phyloP scores from a whole-genome alignment of 2,888 invertebrate species.

The Polylopha cassiicola region DNA sequence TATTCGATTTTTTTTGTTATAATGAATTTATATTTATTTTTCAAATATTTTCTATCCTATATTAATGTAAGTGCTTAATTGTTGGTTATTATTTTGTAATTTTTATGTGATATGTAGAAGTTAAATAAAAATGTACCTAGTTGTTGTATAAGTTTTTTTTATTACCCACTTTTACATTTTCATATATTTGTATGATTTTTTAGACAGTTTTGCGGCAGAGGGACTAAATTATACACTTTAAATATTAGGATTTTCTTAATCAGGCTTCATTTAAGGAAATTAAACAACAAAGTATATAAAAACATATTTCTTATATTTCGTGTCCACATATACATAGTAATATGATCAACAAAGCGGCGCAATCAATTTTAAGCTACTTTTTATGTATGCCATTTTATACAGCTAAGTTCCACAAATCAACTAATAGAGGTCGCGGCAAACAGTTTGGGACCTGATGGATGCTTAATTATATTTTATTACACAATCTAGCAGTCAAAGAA shows the following conservation, averaged over 20 bases:
- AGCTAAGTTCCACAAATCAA: too few species aligned
- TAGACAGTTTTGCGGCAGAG: too few species aligned
- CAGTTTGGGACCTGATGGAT: too few species aligned
- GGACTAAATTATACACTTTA: too few species aligned
- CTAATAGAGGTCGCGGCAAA: too few species aligned
- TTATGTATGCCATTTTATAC: constrained; percentile 4
- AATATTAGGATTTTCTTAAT: too few species aligned
- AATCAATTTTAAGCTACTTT: constrained; percentile 15
- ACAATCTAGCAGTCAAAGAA: too few species aligned
- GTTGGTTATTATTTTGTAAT: constrained; percentile 40
- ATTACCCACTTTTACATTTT: not conserved
- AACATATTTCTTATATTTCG: constrained; percentile 48
- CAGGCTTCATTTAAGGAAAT: constrained; percentile 25
- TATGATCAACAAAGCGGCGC: constrained; percentile 40
- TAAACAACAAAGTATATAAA: constrained; percentile 38
- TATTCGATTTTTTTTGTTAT: constrained; percentile 13
- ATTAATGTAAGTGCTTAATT: constrained; percentile 29
- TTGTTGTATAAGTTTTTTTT: constrained; percentile 14
- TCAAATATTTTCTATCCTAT: constrained; percentile 14
- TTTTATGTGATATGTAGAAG: constrained; percentile 58
- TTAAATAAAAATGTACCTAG: constrained; percentile 22
- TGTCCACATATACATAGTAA: constrained; percentile 33
- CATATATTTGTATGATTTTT: too few species aligned
- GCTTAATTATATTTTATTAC: too few species aligned
- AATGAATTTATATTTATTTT: constrained; percentile 6